A percentile compares a stretch with the other conserved stretches of the same genome.
Evolutionary conservation across 2,113 vertebrate species (phyloP).

Genomic region (Apistogramma diplotaenia): DNA sequence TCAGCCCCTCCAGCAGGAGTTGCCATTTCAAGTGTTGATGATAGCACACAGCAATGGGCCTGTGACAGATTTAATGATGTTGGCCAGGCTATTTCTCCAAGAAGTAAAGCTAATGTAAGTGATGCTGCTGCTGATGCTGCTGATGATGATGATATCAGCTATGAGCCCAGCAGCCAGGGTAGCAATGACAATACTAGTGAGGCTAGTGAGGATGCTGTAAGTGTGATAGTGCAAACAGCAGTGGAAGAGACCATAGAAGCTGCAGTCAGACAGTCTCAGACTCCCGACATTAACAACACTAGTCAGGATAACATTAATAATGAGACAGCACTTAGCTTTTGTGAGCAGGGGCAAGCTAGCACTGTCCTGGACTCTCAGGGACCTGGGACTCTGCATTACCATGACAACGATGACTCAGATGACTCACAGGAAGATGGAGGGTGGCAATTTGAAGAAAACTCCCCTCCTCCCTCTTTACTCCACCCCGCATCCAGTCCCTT

Average conservation of each 20-base stretch:
- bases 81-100: background rate
- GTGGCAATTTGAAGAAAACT: constrained; percentile 23
- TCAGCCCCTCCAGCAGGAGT: constrained; percentile 16
- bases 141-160: background rate
- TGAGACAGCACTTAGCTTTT: background rate
- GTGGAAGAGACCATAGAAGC: constrained; percentile 41
- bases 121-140: constrained; percentile 11
- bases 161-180: constrained; percentile 8
- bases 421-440: background rate
- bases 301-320: constrained; percentile 3
- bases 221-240: constrained; percentile 47
- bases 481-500: background rate
- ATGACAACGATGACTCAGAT: constrained; percentile 1
- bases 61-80: background rate
- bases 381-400: background rate
- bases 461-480: background rate
- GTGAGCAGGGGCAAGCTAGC: background rate
- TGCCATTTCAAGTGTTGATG: background rate
- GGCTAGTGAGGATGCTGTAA: constrained; percentile 57
- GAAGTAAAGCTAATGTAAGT: background rate
- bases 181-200: constrained; percentile 34
- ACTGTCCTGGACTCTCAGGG: background rate
- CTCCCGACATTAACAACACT: background rate
- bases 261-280: constrained; percentile 21
- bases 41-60: constrained; percentile 12